These are phyloP conservation scores for Nothocercus julius DNA, from an alignment of 2,113 vertebrate genomes.

Conservation along the genomic window DNA sequence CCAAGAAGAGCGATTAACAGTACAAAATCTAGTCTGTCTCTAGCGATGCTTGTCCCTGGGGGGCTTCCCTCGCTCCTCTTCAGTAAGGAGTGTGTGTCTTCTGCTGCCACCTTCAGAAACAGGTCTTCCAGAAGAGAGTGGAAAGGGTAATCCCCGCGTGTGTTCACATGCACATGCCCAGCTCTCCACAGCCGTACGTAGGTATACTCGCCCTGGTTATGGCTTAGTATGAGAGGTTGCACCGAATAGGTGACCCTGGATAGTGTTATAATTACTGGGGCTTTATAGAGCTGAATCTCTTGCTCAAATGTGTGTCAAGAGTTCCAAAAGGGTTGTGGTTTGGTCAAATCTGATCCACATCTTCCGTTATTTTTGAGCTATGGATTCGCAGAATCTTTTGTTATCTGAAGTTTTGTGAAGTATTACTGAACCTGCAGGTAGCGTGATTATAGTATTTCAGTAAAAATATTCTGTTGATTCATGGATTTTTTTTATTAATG, in stretches of 20 bases:
- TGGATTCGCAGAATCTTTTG: not conserved
- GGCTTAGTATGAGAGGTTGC: not conserved
- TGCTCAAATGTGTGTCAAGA: not conserved
- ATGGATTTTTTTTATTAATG: not conserved
- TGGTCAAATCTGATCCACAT: not conserved
- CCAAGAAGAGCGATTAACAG: not conserved
- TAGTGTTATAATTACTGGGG: not conserved
- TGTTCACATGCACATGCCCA: fast-evolving
- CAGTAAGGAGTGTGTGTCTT: not conserved
- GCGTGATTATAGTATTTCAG: not conserved
- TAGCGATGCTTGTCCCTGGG: too few species aligned
- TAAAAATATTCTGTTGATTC: not conserved
- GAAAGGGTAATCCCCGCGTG: not conserved
- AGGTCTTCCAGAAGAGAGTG: not conserved
- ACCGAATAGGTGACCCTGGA: not conserved
- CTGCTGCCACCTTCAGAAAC: fast-evolving
- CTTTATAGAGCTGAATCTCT: not conserved
- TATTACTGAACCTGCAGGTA: not conserved
- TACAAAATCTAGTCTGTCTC: not conserved
- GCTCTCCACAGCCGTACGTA: not conserved
- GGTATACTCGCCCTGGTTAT: not conserved
- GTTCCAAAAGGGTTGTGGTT: not conserved
- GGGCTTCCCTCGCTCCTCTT: not conserved
- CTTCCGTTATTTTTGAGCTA: not conserved
- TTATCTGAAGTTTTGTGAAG: not conserved